Percentiles rank a stretch among this genome's conserved stretches.
phyloP scores from a whole-genome alignment of 2,113 vertebrate species.

The Atherinomorus stipes region DNA sequence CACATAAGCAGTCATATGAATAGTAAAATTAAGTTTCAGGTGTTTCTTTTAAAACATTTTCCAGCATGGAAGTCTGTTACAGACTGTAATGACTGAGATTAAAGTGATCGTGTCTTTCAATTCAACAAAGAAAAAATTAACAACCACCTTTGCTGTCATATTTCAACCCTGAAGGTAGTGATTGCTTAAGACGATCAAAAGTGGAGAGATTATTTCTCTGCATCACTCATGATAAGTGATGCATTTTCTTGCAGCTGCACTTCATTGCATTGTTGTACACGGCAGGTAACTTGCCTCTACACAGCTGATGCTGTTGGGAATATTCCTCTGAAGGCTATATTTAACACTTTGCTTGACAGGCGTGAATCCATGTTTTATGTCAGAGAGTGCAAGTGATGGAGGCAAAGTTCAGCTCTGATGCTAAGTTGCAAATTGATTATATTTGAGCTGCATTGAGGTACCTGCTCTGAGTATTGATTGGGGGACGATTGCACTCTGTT shows the following conservation, averaged over 20 bases:
- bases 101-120: neutral
- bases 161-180: slow-evolving; percentile 10
- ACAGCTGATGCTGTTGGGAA: slow-evolving; percentile 50
- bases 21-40: neutral
- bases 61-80: neutral
- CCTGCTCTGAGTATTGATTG: slow-evolving; percentile 56
- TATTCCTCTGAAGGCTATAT: slow-evolving; percentile 56
- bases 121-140: neutral
- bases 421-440: slow-evolving; percentile 58
- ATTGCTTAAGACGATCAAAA: neutral
- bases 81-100: neutral
- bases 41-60: neutral
- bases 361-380: slow-evolving; percentile 43
- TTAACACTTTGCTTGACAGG: slow-evolving; percentile 58
- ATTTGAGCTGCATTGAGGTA: slow-evolving; percentile 55
- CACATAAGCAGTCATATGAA: neutral
- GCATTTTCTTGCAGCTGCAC: slow-evolving; percentile 28
- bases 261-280: slow-evolving; percentile 44
- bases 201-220: slow-evolving; percentile 26
- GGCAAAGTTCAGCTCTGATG: slow-evolving; percentile 37
- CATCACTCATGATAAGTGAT: slow-evolving; percentile 44
- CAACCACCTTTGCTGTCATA: neutral
- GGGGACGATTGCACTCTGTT: slow-evolving; percentile 40
- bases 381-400: slow-evolving; percentile 7
- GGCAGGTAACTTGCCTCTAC: slow-evolving; percentile 39